phyloP scores from a whole-genome alignment of 2,888 invertebrate genomes.

The Drosophila nr. fundita region DNA sequence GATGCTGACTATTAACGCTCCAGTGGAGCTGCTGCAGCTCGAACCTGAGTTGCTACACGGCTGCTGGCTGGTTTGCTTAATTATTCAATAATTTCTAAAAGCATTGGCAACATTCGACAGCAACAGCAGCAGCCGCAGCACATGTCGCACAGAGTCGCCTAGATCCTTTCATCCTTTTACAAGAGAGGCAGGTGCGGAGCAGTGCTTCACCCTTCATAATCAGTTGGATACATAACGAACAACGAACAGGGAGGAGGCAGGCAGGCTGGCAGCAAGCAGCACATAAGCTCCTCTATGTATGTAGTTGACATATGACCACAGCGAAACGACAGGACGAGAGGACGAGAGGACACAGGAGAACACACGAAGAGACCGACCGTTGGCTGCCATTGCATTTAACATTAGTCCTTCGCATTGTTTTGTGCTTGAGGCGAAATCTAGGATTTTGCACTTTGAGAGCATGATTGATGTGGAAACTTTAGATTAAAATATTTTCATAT shows the following conservation, averaged over 20 bases:
- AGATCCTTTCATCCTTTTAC: conserved; percentile 72
- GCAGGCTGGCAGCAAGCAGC: neutral
- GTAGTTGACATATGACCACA: conserved; percentile 41
- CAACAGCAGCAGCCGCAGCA: conserved; percentile 18
- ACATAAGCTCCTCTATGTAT: conserved; percentile 38
- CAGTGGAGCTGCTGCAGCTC: conserved; percentile 27
- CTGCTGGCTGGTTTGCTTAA: conserved; percentile 79
- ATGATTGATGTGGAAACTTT: conserved; percentile 81
- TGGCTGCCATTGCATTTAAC: conserved; percentile 64
- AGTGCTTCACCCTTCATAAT: conserved; percentile 52
- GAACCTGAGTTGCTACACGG: conserved; percentile 66
- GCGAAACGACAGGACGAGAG: neutral
- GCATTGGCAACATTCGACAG: conserved; percentile 74
- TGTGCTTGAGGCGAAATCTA: conserved; percentile 31
- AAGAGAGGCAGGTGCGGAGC: conserved; percentile 18
- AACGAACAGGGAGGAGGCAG: neutral
- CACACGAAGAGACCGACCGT: neutral
- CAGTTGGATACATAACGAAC: conserved; percentile 70
- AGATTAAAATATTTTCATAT: conserved; percentile 80
- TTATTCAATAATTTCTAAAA: conserved; percentile 84
- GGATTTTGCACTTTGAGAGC: conserved; percentile 71
- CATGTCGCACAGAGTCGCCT: conserved; percentile 33
- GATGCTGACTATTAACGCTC: conserved; percentile 61
- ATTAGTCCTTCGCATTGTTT: conserved; percentile 69
- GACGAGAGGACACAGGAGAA: neutral